These are phyloP conservation scores for Babylonia areolata DNA, from an alignment of 1,140 invertebrate species.

Conservation along the genomic window DNA sequence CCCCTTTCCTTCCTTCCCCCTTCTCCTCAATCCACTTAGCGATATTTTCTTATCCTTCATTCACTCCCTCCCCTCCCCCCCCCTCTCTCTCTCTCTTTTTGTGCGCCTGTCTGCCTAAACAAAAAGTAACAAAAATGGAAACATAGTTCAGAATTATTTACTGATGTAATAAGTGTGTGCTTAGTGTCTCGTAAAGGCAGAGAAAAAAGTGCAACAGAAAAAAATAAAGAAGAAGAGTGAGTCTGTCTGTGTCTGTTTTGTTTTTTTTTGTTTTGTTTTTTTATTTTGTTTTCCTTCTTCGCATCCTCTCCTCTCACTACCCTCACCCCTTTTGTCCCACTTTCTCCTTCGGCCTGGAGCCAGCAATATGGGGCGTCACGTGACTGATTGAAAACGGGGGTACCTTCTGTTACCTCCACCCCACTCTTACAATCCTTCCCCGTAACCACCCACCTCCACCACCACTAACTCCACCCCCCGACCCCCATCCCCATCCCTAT, in stretches of 20 bases:
- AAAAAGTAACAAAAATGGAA: too few species aligned
- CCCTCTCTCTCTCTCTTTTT: neutral
- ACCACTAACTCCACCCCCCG: too few species aligned
- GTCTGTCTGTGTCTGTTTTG: neutral
- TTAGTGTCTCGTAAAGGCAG: too few species aligned
- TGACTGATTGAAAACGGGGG: neutral
- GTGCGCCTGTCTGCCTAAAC: neutral
- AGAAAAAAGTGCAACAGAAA: too few species aligned
- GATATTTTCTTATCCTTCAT: neutral
- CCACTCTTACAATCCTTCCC: too few species aligned
- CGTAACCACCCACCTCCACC: too few species aligned
- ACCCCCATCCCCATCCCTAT: too few species aligned
- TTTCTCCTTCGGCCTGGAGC: neutral
- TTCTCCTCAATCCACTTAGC: neutral
- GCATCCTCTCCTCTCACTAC: neutral
- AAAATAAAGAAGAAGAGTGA: too few species aligned
- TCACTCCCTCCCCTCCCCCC: neutral
- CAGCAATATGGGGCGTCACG: neutral
- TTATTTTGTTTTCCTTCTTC: neutral
- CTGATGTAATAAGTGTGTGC: neutral
- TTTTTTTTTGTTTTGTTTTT: neutral
- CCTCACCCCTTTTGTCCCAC: neutral
- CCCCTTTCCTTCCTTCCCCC: neutral
- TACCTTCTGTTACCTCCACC: neutral
- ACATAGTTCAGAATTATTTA: too few species aligned